Base-by-base conservation (phyloP, 1,140 invertebrate genomes). In the Apocrypta bakeri region DNA sequence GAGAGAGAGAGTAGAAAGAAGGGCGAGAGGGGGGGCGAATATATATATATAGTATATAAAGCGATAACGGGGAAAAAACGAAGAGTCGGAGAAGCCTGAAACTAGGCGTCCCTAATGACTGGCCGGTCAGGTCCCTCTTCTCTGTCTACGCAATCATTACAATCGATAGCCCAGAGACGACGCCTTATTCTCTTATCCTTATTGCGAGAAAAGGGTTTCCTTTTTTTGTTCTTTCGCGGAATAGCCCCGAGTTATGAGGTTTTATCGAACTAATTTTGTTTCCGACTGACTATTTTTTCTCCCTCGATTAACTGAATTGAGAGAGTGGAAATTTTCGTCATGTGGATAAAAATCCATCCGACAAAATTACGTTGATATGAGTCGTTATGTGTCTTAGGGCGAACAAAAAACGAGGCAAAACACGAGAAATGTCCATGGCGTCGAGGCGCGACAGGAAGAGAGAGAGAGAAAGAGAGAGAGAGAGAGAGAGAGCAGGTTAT, bases 31-130 rank as follows among this genome's bases (percentile, higher is more conserved):
- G n/a, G 29, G 17, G 68, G 29, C 40, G 69, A 12, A n/a, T 33
- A 21, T 37, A 24, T 17, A 71, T 31, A 33, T 6, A 17, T n/a
- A n/a, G 42, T 12, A 1, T 27, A 64, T 64, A 80, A 73, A 69
- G 29, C 73, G 77, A 72, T 78, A 79, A 31, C 37, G 77, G 74
- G 69, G n/a, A 81, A 77, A 82, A 80, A 83, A 82, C 29, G 61
- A 84, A 79, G 40, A 69, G 64, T 27, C 29, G 25, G 56, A 64
- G 72, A 72, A 76, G 76, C 24, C 71, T 78, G 71, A 76, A 85
- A 80, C 79, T 84, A 80, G 87, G 86, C 88, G 87, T 86, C 85
- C 85, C 88, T 90, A 90, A 90, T 90, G 89, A 90, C 87, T 40
- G 40, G 17, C 48, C 48, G 21, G 48, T 56, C 48, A 56, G 48